These are phyloP conservation scores for Oncorhynchus gorbuscha DNA, from an alignment of 2,113 vertebrate genomes.

Conservation along the genomic window DNA sequence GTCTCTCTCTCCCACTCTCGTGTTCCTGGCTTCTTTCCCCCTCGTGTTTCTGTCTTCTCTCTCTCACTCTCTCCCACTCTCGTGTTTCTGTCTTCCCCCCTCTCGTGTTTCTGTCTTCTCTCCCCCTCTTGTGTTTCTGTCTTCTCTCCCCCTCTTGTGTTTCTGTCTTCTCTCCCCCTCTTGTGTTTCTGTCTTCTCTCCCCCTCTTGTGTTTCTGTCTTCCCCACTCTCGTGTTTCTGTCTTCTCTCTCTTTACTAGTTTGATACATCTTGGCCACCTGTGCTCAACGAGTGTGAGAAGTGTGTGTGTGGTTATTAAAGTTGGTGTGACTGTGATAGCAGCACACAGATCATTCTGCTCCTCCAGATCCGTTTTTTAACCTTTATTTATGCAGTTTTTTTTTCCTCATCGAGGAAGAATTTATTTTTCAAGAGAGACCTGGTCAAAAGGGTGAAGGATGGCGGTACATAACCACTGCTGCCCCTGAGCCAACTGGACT, in stretches of 20 bases:
- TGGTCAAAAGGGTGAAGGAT: constrained; percentile 50
- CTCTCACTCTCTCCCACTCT: too few relatives aligned
- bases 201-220: neutral
- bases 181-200: neutral
- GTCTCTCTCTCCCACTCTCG: neutral
- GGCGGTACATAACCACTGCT: constrained; percentile 51
- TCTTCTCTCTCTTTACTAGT: neutral
- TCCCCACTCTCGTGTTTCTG: neutral
- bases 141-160: too few relatives aligned
- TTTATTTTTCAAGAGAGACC: too few relatives aligned
- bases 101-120: too few relatives aligned
- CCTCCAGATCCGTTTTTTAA: constrained; percentile 11
- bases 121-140: too few relatives aligned
- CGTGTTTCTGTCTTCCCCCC: neutral
- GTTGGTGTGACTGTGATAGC: constrained; percentile 17
- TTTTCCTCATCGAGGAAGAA: too few relatives aligned
- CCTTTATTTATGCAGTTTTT: too few relatives aligned
- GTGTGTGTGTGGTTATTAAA: constrained; percentile 9
- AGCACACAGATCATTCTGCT: constrained; percentile 48
- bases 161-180: neutral
- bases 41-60: neutral
- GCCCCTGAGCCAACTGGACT: constrained; percentile 37
- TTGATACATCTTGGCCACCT: constrained; percentile 49
- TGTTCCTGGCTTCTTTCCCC: neutral
- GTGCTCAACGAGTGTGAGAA: constrained; percentile 13